These are phyloP conservation scores for Asbolus verrucosus DNA, from an alignment of 1,140 invertebrate genomes.

Conservation along the genomic window DNA sequence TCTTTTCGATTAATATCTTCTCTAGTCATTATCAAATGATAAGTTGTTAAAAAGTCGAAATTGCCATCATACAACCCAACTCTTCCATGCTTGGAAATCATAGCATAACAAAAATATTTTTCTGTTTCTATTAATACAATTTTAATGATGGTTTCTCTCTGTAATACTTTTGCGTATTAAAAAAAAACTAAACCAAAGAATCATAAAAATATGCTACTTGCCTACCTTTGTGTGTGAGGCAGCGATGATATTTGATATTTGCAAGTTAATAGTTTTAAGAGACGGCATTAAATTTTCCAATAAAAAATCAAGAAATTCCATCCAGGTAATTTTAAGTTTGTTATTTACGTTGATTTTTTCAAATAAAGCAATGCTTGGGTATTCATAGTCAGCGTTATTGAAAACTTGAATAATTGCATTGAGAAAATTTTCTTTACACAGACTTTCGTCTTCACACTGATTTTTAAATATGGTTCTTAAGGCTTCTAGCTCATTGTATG, in stretches of 20 bases:
- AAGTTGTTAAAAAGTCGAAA: constrained; percentile 66
- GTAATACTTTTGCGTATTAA: constrained; percentile 45
- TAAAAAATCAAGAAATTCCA: constrained; percentile 58
- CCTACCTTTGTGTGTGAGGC: constrained; percentile 56
- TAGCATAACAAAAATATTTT: constrained; percentile 69
- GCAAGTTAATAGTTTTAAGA: constrained; percentile 42
- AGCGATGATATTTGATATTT: constrained; percentile 47
- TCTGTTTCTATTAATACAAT: constrained; percentile 67
- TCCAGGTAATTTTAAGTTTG: constrained; percentile 55
- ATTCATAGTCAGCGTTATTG: constrained; percentile 46
- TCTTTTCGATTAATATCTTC: constrained; percentile 60
- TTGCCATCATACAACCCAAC: constrained; percentile 69
- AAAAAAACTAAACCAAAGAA: constrained; percentile 22
- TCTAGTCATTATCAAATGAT: constrained; percentile 65
- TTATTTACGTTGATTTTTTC: constrained; percentile 50
- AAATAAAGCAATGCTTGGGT: constrained; percentile 52
- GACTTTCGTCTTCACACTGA: background rate
- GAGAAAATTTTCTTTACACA: constrained; percentile 54
- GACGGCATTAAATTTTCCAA: constrained; percentile 49
- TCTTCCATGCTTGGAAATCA: constrained; percentile 68
- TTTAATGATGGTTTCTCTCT: constrained; percentile 70
- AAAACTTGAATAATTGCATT: constrained; percentile 52
- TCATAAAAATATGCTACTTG: background rate
- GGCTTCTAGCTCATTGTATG: background rate
- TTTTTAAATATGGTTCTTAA: background rate